A percentile compares a stretch with the other conserved stretches of the same genome.
phyloP scores from a whole-genome alignment of 35 echinoderm and acorn worm species.

The Holothuria glaberrima region DNA sequence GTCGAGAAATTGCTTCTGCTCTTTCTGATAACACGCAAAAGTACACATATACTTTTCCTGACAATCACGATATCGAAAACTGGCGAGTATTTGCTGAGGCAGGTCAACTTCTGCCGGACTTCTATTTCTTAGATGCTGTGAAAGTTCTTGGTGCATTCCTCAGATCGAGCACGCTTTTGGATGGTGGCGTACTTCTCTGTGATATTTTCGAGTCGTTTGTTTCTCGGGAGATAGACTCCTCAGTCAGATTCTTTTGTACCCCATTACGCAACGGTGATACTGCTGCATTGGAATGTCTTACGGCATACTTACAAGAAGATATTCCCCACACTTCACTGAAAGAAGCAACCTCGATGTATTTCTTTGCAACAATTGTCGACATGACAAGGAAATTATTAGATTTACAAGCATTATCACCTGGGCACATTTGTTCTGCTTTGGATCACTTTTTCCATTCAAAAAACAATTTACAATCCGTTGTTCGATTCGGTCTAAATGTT shows the following conservation, averaged over 20 bases:
- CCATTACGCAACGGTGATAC: neutral
- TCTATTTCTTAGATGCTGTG: constrained; percentile 7
- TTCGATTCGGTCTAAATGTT: neutral
- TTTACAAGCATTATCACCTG: neutral
- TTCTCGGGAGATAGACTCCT: no score
- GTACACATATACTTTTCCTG: no score
- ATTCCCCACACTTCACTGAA: neutral
- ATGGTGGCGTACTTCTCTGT: neutral
- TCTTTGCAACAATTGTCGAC: neutral
- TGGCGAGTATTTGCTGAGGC: neutral
- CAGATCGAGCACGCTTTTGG: neutral
- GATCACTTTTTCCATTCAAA: constrained; percentile 10
- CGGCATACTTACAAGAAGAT: no score
- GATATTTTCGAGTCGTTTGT: neutral
- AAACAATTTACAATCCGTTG: constrained; percentile 25
- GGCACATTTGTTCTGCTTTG: neutral
- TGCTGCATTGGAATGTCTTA: neutral
- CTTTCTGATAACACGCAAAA: no score
- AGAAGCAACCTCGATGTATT: neutral
- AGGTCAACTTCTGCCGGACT: neutral
- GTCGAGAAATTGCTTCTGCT: no score
- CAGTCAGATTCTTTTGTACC: no score
- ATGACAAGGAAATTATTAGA: neutral
- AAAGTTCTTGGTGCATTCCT: constrained; percentile 17
- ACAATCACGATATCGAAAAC: neutral